Base-by-base conservation (phyloP, 2,888 invertebrate species). In the Scaptomyza caliginosa region DNA sequence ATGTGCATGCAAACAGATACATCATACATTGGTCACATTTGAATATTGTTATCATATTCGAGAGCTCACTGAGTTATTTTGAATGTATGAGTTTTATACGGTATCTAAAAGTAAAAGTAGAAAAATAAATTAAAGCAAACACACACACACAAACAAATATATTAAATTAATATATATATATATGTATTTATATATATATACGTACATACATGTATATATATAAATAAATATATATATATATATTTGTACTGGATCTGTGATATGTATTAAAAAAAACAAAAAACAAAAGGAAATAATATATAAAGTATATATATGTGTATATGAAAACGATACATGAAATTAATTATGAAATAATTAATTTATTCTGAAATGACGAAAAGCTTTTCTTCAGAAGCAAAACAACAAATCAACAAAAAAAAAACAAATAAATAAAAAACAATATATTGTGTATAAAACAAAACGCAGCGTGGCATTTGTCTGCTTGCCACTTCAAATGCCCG, bases 221-320 rank as follows among this genome's bases (percentile, higher is more conserved):
- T n/a, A n/a, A n/a, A n/a, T n/a, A n/a, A n/a, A n/a, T n/a, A n/a
- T n/a, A n/a, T n/a, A n/a, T 79, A 50, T 59, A 63, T 76, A 79
- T 86, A 81, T 81, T 90, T 89, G 90, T 89, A 89, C 90, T 90
- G 91, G 89, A 90, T 91, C 90, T 90, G 90, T 90, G 90, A 90
- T 90, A 90, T 90, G 91, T 91, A 90, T 90, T 90, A 72, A 89
- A 86, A 71, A 51, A 39, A 23, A 45, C 69, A 89, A 85, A 71
- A 55, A 38, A 36, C 13, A 59, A 49, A 42, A 72, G 51, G 74
- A 68, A 81, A 62, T 52, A 59, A 76, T 67, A 34, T 32, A 66
- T 68, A 60, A 62, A 6, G 67, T 74, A 67, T 76, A 64, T 81
- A 82, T 78, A 66, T 66, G 56, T 67, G 45, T 64, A 71, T 34